Evolutionary conservation across 2,113 vertebrate genomes (phyloP).

Genomic region (Ifrita kowaldi): DNA sequence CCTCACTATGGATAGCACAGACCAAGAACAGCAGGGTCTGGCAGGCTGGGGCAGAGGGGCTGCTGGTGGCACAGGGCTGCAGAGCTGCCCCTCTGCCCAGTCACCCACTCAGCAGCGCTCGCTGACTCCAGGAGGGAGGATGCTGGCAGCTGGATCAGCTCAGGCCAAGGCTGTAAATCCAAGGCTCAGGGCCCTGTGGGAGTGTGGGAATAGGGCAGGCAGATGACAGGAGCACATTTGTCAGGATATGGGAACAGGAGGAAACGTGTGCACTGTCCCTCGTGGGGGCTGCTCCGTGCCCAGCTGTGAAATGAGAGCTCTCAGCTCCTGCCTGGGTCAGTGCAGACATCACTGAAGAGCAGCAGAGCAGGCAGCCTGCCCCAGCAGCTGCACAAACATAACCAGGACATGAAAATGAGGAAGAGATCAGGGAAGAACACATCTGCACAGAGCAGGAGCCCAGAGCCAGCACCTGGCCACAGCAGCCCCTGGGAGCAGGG

Average conservation of each 20-base stretch:
- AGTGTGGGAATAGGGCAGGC: background rate
- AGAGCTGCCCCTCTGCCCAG: background rate
- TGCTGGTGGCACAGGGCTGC: background rate
- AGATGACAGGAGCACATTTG: background rate
- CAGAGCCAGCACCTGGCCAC: background rate
- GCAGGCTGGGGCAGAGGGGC: background rate
- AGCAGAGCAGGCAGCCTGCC: background rate
- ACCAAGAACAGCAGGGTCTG: background rate
- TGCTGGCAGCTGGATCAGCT: background rate
- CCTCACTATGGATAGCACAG: fast-evolving
- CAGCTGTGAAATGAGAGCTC: background rate
- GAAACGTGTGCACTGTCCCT: background rate
- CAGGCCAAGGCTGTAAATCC: background rate
- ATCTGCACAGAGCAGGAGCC: background rate
- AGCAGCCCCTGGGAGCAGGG: background rate
- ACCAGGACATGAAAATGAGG: background rate
- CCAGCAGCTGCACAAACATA: background rate
- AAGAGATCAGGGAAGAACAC: background rate
- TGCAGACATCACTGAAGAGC: background rate
- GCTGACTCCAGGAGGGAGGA: background rate
- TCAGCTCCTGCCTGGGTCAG: background rate
- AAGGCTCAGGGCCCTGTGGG: background rate
- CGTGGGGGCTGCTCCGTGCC: background rate
- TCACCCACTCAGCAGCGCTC: background rate
- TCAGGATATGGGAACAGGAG: background rate